phyloP scores from a whole-genome alignment of 2,797 vertebrate species.

The Miichthys miiuy region DNA sequence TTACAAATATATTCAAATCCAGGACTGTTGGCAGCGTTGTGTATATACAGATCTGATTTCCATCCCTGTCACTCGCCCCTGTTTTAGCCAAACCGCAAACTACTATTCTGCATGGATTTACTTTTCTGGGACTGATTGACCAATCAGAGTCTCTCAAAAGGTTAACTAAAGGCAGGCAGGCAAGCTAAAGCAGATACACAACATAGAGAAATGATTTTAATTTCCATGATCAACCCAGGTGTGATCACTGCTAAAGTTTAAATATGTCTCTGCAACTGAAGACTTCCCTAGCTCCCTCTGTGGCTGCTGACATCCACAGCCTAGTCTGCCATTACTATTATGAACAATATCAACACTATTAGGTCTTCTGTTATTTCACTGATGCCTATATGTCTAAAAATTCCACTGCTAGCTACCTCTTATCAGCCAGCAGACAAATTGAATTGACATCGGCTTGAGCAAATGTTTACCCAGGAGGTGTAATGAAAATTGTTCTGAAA shows the following conservation, averaged over 20 bases:
- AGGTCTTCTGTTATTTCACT: conserved; percentile 74
- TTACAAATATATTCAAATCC: conserved; percentile 62
- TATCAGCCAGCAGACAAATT: conserved; percentile 79
- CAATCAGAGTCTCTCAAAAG: conserved; percentile 46
- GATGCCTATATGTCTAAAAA: conserved; percentile 70
- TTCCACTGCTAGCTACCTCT: conserved; percentile 72
- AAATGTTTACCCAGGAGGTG: conserved; percentile 82
- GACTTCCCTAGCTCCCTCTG: conserved; percentile 65
- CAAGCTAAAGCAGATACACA: conserved; percentile 62
- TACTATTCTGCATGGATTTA: conserved; percentile 42
- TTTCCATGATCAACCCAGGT: conserved; percentile 65
- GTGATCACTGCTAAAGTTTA: conserved; percentile 59
- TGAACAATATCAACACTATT: conserved; percentile 79
- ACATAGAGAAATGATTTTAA: conserved; percentile 59
- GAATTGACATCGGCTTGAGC: conserved; percentile 78
- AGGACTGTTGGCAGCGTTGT: conserved; percentile 39
- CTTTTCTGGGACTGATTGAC: conserved; percentile 51
- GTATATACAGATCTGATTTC: conserved; percentile 56
- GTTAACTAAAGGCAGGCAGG: conserved; percentile 49
- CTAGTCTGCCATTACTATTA: conserved; percentile 69
- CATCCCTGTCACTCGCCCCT: conserved; percentile 47
- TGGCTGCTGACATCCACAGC: conserved; percentile 60
- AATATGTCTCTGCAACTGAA: conserved; percentile 72
- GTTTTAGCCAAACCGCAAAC: conserved; percentile 53
- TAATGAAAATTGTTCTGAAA: conserved; percentile 81